Base-by-base conservation (phyloP, 2,113 vertebrate species). In the Herpetotheres cachinnans region DNA sequence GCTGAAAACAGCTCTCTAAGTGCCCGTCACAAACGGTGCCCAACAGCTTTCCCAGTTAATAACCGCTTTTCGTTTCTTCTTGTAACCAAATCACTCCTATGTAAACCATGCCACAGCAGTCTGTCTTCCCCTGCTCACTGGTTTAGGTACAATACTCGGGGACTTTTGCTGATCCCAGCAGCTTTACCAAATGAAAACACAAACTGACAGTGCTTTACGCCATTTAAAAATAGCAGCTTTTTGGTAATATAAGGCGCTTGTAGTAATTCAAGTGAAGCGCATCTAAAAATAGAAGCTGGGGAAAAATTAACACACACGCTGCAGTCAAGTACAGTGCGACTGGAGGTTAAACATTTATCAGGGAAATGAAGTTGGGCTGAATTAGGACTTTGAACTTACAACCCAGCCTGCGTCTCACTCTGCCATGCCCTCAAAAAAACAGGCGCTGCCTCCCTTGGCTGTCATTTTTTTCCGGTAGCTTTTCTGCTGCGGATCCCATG, bases 201-300 rank as follows among this genome's bases (percentile, higher is more conserved):
- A 36, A 47, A 46, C 15, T 0, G 7, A 42, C 4, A 0, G 62
- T 0, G 0, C 67, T 82, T 47, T 6, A 13, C 4, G 8, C 30
- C 8, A 0, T 7, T 59, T 14, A 61, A 55, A 82, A 67, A 40
- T 6, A 61, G 70, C 47, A 52, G 74, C 36, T 89, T 61, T 66
- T 17, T 4, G 74, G 80, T 34, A 52, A 29, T 6, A 21, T 1
- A 27, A 72, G 30, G 67, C 46, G 8, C 52, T 44, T 4, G 79
- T 1, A 14, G 19, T 7, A 25, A 80, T 12, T 62, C 87, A 16
- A 67, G 74, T 34, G 9, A 34, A 71, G 11, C 93, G 73, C 26
- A 11, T 6, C 58, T 88, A 82, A 96, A 94, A 94, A 95, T n/a
- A 96, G 85, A 56, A 81, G 65, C 18, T 10, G 11, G 32, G 70